Base-by-base conservation (phyloP, 2,888 invertebrate species). In the Chironomus riparius region DNA sequence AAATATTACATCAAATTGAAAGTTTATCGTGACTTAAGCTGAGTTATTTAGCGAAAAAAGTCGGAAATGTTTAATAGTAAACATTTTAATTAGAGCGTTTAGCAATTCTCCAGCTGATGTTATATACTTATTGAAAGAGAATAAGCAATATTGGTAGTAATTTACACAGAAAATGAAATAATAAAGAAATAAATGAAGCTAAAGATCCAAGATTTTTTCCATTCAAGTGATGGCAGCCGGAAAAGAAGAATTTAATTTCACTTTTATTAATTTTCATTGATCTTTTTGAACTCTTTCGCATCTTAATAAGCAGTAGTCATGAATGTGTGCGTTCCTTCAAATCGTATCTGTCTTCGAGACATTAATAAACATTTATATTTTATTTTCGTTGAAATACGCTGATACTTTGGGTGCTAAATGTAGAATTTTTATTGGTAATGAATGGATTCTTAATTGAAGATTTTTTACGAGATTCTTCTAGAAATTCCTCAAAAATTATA, bases 241-340 rank as follows among this genome's bases (percentile, higher is more conserved):
- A 28, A 71, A 71, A 61, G 47, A 71, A 71, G 61, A 56, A 61
- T 61, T 71, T 56, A 71, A 71, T 71, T 71, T 71, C 71, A 71
- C 71, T 71, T 71, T 71, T 71, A 56, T 71, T 71, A 71, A 71
- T 71, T 71, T 56, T 56, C 22, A 71, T 71, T 71, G 71, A 71
- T 71, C 71, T 71, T 24, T 56, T 15, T 71, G 71, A 71, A 47
- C 71, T 71, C 71, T 21, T 56, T 70, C 65, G 21, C 56, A 56
- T 56, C 56, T 56, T 5, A 18, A 56, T 15, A 56, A 18, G 18
- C 56, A 56, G 2, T 56, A 56, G 56, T 56, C 56, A 38, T 38
- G 38, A 4, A 10, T 56, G 56, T 56, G 56, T 56, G 56, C 18
- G 18, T 56, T 56, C 3, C 38, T 10, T 10, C 38, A 38, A 38